phyloP scores from a whole-genome alignment of 1,140 invertebrate species.

The Helicoverpa armigera region DNA sequence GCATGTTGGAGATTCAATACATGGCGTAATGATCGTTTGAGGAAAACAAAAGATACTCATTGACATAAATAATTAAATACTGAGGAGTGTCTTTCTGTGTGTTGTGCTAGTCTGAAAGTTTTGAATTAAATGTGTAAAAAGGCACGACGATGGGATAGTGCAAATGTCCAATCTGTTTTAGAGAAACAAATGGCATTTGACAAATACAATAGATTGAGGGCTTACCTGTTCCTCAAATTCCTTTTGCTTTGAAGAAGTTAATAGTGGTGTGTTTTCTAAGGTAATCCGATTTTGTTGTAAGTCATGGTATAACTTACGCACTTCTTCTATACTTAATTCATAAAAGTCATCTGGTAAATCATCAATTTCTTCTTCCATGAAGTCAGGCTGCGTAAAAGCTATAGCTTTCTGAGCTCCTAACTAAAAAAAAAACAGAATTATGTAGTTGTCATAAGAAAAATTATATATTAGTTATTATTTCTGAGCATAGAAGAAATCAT shows the following conservation, averaged over 20 bases:
- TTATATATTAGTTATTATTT: too few species aligned
- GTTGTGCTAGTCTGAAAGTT: too few species aligned
- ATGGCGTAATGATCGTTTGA: too few species aligned
- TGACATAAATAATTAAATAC: too few species aligned
- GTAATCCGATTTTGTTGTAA: conserved; percentile 88
- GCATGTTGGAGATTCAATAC: too few species aligned
- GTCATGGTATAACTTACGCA: conserved; percentile 90
- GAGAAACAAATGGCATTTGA: background rate
- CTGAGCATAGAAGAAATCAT: too few species aligned
- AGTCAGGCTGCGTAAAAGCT: conserved; percentile 89
- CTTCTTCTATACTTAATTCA: conserved; percentile 93
- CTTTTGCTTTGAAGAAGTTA: conserved; percentile 89
- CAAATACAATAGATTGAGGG: conserved; percentile 27
- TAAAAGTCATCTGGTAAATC: conserved; percentile 94
- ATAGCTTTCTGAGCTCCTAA: conserved; percentile 90
- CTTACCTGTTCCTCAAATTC: conserved; percentile 87
- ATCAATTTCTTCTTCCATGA: conserved; percentile 86
- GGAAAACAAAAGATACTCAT: too few species aligned
- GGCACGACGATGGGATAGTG: too few species aligned
- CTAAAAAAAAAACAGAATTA: conserved; percentile 73
- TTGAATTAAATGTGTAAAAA: too few species aligned
- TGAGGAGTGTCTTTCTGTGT: too few species aligned
- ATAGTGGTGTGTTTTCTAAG: conserved; percentile 89
- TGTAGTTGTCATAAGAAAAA: too few species aligned
- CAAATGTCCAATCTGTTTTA: too few species aligned